Base-by-base conservation (phyloP, 2,113 vertebrate genomes). In the Sciurus niger region DNA sequence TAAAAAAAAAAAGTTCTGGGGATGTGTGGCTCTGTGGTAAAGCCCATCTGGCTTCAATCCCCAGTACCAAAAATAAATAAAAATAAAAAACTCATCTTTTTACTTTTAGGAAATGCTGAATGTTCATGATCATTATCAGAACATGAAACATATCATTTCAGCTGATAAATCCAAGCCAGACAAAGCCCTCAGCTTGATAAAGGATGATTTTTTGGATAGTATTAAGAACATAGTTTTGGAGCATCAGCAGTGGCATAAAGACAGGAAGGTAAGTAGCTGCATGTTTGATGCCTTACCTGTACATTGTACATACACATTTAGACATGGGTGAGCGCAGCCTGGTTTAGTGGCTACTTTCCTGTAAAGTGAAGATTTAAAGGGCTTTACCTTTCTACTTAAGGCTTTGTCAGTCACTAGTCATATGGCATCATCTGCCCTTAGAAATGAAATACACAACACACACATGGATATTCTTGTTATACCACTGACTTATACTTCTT, bases 21-120 rank as follows among this genome's bases (percentile, higher is more conserved):
- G 55, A 58, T 58, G 8, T 40, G 40, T 40, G 40, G 40, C 40
- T 40, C 40, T 40, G 55, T 55, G 55, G 55, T 55, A 53, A 53
- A 53, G 53, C 53, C 53, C 53, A 12, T 53, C 53, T 53, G 53
- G 2, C 8, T 53, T 53, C 53, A 53, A 53, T 53, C 13, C 53
- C 53, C 53, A 53, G 14, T 53, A 16, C 12, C 53, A 53, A 53
- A 13, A 63, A 63, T 48, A 48, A 48, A 6, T 48, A 48, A 48
- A 48, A 89, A 67, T 95, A 79, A 94, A 77, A 16, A 32, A 55
- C 30, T 94, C 25, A 25, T 93, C 12, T 94, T 96, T 92, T 93
- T 48, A 34, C 46, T 97, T 98, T 93, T 80, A 99, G 99, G 99
- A 99, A 97, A 89, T 99, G 88, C 97, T 99, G 92, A 99, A 99